Evolutionary conservation across 2,888 invertebrate species (phyloP), one percentile per base, ranked within the genome.

Genomic region (Zelleria hepariella): DNA sequence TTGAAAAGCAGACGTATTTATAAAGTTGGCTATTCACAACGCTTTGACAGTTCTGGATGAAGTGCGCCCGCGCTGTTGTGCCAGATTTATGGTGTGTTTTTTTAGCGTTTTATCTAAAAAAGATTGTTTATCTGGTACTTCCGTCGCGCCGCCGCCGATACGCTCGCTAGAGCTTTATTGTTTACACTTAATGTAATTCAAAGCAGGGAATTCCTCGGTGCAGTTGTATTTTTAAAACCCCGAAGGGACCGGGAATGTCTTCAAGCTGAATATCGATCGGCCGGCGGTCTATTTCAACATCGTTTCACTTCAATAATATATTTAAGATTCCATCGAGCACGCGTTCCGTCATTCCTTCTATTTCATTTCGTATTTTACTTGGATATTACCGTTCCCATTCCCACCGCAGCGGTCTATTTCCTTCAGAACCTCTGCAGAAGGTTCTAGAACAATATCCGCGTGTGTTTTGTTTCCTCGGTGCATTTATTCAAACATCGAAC

Each of bases 121-220:
- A 86, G 83, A 86, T 85, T 86, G 87, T 87, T 88, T 87, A 86
- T 86, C 86, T 85, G 74, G 72, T 68, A 78, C 84, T 86, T 88
- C 87, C 88, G 87, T 86, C 86, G 86, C 80, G 82, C 75, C 79
- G 77, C 78, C 67, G 73, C 76, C 81, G 86, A 87, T 86, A 86
- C 86, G 86, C 84, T 79, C 80, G 73, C 85, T 83, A 80, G 74
- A 80, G 78, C 79, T 85, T 84, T 83, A 86, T 86, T 86, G 86
- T 87, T 86, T 86, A 86, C 87, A 84, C 85, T 85, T 86, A 87
- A 87, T 87, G 83, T 85, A 84, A 88, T 87, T 88, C 87, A 82
- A 86, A 82, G 84, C 87, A 86, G 82, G 86, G 85, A 86, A 86
- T 86, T 86, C 86, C 77, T 82, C 71, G 72, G 82, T 83, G 84